Percentiles rank a stretch among this genome's conserved stretches.
These are phyloP conservation scores for Epistrophe grossulariae DNA, from an alignment of 2,888 invertebrate species.

Conservation along the genomic window DNA sequence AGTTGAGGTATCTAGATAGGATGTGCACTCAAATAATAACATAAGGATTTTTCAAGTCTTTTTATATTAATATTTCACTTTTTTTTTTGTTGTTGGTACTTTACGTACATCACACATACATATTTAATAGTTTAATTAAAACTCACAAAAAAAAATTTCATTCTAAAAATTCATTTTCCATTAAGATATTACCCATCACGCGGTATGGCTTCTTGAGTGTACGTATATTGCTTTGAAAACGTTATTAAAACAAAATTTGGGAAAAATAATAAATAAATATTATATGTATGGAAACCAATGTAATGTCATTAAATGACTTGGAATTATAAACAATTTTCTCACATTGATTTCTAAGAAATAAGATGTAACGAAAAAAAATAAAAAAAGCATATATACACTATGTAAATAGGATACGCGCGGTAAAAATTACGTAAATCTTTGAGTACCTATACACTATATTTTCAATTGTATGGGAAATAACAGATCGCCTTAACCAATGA, in stretches of 20 bases:
- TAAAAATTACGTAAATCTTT: constrained; percentile 21
- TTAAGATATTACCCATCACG: background rate
- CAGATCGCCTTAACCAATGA: background rate
- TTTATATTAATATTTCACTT: background rate
- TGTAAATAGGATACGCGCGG: background rate
- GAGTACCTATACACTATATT: background rate
- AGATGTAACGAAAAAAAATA: constrained; percentile 1
- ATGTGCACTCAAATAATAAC: background rate
- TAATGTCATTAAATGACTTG: background rate
- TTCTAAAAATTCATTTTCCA: background rate
- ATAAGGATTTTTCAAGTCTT: background rate
- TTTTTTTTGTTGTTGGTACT: background rate
- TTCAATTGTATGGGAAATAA: background rate
- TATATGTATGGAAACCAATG: background rate
- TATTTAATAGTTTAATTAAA: constrained; percentile 12
- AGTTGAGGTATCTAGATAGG: too few relatives aligned
- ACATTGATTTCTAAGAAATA: constrained; percentile 1
- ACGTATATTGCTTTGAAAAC: background rate
- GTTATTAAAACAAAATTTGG: background rate
- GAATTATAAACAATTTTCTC: constrained; percentile 32
- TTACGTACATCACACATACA: too few relatives aligned
- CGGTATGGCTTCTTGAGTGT: background rate
- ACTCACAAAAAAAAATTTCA: background rate
- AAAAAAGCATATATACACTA: constrained; percentile 3
- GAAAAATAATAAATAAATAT: background rate